phyloP scores from a whole-genome alignment of 1,140 invertebrate species.

The Helicorthomorpha holstii region DNA sequence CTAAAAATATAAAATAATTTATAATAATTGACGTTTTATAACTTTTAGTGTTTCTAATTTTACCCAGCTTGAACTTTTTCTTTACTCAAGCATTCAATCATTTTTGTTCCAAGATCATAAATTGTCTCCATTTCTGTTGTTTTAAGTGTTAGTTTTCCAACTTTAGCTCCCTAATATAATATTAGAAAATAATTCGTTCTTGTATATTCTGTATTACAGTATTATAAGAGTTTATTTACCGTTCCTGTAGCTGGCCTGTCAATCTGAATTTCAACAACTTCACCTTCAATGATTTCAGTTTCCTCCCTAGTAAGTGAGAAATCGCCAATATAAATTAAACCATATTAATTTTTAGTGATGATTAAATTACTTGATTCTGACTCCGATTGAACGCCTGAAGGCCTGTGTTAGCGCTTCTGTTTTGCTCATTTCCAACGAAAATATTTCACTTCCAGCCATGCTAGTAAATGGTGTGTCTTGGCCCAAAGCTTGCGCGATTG shows the following conservation, averaged over 20 bases:
- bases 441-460: slow-evolving; percentile 96
- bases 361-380: slow-evolving; percentile 73
- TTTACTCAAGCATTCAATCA: slow-evolving; percentile 93
- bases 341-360: not conserved
- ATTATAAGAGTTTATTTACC: slow-evolving; percentile 19
- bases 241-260: slow-evolving; percentile 80
- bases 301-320: slow-evolving; percentile 54
- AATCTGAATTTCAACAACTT: slow-evolving; percentile 95
- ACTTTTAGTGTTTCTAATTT: slow-evolving; percentile 2
- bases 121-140: slow-evolving; percentile 99
- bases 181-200: not conserved
- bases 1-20: slow-evolving; percentile 29
- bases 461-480: slow-evolving; percentile 93
- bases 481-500: slow-evolving; percentile 82
- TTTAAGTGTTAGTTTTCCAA: slow-evolving; percentile 85
- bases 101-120: slow-evolving; percentile 96
- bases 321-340: slow-evolving; percentile 7
- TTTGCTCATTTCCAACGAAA: slow-evolving; percentile 97
- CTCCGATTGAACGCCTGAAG: slow-evolving; percentile 91
- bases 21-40: not conserved
- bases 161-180: slow-evolving; percentile 50
- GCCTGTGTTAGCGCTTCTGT: slow-evolving; percentile 96
- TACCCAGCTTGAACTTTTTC: slow-evolving; percentile 63
- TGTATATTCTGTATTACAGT: too few species aligned
- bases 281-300: slow-evolving; percentile 96